These are phyloP conservation scores for Aphelocoma californica DNA, from an alignment of 2,797 vertebrate species.

Conservation along the genomic window DNA sequence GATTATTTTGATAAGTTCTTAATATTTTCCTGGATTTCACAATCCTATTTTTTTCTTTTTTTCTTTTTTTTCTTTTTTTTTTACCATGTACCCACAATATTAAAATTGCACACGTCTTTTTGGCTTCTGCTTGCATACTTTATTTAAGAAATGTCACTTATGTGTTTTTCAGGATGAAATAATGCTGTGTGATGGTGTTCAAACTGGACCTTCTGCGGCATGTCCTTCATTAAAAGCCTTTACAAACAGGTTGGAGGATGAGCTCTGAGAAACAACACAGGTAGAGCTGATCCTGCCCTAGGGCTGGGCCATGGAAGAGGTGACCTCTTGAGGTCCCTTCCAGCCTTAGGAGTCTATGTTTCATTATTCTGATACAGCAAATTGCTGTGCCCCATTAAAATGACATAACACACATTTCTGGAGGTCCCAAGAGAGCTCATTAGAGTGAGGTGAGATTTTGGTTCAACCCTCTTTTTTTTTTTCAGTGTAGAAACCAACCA, in stretches of 20 bases:
- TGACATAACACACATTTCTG: not conserved
- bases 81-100: rapidly evolving
- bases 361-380: slow-evolving; percentile 27
- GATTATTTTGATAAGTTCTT: not conserved
- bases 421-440: slow-evolving; percentile 33
- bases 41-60: not conserved
- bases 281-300: slow-evolving; percentile 37
- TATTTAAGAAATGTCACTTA: not conserved
- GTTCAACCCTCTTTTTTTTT: not conserved
- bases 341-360: not conserved
- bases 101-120: not conserved
- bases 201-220: not conserved
- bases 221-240: slow-evolving; percentile 7
- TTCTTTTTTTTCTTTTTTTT: too few relatives aligned
- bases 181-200: not conserved
- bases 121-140: not conserved
- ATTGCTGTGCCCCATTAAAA: slow-evolving; percentile 36
- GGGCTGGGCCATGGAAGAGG: not conserved
- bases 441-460: slow-evolving; percentile 34
- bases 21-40: not conserved
- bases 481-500: not conserved
- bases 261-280: not conserved
- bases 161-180: not conserved
- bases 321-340: slow-evolving; percentile 33
- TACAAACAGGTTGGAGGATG: not conserved